Evolutionary conservation across 2,797 vertebrate species (phyloP), one percentile per base, ranked within the genome.

Genomic region (Hydrocynus forskahlii): DNA sequence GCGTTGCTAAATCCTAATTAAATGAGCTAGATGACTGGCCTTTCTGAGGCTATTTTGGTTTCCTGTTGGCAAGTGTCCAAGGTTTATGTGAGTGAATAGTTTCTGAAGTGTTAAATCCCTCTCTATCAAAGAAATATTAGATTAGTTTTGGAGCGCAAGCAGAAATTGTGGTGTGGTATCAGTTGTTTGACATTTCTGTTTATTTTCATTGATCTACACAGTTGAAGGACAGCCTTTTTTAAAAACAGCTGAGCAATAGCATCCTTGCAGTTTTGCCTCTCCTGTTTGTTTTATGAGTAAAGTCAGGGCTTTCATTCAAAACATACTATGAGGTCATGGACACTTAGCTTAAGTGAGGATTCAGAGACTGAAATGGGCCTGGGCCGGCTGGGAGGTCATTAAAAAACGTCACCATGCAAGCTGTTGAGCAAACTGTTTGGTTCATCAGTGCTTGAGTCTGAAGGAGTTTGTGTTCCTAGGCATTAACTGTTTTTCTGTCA

Each of bases 281-380:
- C 38, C 66, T 81, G 80, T 87, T 85, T 86, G 84, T 45, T 83
- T 82, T 67, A 72, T 71, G 67, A 83, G 78, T 82, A 68, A 72
- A 81, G 69, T 21, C 70, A 78, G 66, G 80, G 50, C 54, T 81
- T 81, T 7, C 38, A 29, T 77, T 73, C 19, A 78, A 81, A 81
- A 85, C 75, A 78, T 50, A 25, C 76, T 64, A 62, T 78, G 79
- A 83, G 81, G 68, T 86, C 82, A 85, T 80, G 79, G 83, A 69
- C 62, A 76, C 55, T 63, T 48, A 55, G 5, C 59, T 17, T 80
- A 52, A 63, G 59, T 63, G 60, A 66, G 78, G 79, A 70, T 71
- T 86, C 25, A 55, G 74, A 48, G 76, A 54, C 63, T 83, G 19
- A 68, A 68, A 68, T 70, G 73, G 67, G 64, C 77, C 64, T 78